A percentile compares a stretch with the other conserved stretches of the same genome.
Conservation (phyloP, 1,140 invertebrate species). For the Eurosta solidaginis region DNA sequence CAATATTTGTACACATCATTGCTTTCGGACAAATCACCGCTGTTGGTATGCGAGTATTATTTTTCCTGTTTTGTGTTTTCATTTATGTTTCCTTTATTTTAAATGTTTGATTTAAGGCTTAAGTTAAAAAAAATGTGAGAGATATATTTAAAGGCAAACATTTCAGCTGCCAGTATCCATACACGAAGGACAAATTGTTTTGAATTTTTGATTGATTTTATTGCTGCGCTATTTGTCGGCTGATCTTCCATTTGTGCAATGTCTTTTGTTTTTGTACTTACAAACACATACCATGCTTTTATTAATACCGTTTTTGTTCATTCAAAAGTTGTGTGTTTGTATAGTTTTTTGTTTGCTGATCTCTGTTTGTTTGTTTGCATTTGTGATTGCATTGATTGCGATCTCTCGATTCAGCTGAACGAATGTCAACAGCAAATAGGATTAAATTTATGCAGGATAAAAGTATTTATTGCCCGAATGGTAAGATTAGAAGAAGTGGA, state of each 20-base stretch:
- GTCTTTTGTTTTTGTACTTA: not conserved
- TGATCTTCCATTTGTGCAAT: slow-evolving; percentile 18
- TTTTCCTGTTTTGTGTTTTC: not conserved
- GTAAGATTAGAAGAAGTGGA: not conserved
- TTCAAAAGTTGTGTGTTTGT: not conserved
- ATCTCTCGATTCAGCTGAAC: not conserved
- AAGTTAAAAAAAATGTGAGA: too few species aligned
- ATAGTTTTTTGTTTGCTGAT: not conserved
- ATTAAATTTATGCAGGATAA: slow-evolving; percentile 8
- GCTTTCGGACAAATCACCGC: slow-evolving; percentile 13
- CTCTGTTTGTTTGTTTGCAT: slow-evolving; percentile 21
- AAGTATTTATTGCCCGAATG: not conserved
- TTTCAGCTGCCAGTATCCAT: not conserved
- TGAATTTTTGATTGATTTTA: slow-evolving; percentile 26
- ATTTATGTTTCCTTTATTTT: not conserved
- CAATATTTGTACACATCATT: not conserved
- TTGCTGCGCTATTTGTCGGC: slow-evolving; percentile 19
- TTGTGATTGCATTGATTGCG: slow-evolving; percentile 14
- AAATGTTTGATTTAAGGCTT: slow-evolving; percentile 16
- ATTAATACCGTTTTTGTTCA: not conserved
- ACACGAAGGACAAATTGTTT: slow-evolving; percentile 19
- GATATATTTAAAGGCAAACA: not conserved
- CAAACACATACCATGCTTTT: not conserved
- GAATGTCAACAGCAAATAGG: slow-evolving; percentile 22
- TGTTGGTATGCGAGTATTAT: not conserved